Percentiles rank a stretch among this genome's conserved stretches.
phyloP scores from a whole-genome alignment of 2,797 vertebrate genomes.

The Heterohyrax brucei region DNA sequence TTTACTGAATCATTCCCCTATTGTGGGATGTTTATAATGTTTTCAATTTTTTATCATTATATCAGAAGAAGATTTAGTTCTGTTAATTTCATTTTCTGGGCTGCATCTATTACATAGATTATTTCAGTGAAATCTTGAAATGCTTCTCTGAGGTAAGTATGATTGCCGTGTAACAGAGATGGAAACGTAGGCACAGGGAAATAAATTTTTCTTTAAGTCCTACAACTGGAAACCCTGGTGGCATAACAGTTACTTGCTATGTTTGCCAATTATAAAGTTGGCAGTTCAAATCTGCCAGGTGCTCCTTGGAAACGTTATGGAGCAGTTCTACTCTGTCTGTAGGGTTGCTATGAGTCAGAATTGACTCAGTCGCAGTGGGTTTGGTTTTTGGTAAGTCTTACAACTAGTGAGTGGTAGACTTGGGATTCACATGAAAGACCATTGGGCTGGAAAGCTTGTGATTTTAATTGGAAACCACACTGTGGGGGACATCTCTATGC shows the following conservation, averaged over 20 bases:
- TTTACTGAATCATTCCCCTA: not conserved
- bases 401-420: not conserved
- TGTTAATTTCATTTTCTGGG: not conserved
- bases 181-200: not conserved
- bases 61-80: not conserved
- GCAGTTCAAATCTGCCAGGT: too few species aligned
- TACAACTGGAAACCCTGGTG: too few species aligned
- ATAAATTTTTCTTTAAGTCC: not conserved
- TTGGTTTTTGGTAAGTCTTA: too few species aligned
- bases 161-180: not conserved
- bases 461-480: not conserved
- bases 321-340: too few species aligned
- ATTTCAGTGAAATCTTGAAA: not conserved
- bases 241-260: too few species aligned
- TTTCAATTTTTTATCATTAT: not conserved
- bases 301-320: too few species aligned
- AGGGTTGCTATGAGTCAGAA: too few species aligned
- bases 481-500: not conserved
- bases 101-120: not conserved
- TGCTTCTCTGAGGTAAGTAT: not conserved
- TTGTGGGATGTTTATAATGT: not conserved
- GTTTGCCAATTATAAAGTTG: too few species aligned
- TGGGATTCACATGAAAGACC: not conserved
- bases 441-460: not conserved
- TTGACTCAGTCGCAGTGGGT: too few species aligned